Evolutionary conservation across 2,797 vertebrate species (phyloP), one percentile per base, ranked within the genome.

Genomic region (Nothura maculosa): DNA sequence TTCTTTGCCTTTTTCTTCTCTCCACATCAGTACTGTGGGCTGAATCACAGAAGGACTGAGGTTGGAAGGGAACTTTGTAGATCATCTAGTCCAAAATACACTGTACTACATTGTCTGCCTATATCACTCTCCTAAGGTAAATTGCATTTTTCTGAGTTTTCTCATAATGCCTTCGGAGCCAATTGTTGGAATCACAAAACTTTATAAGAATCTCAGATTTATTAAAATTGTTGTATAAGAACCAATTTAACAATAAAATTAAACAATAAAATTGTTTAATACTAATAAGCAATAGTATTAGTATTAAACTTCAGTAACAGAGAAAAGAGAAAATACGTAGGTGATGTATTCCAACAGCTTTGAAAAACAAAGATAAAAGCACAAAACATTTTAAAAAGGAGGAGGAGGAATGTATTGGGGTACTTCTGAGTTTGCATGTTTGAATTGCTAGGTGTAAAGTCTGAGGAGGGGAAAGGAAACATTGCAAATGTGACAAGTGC

Each of bases 301-400:
- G 14, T 17, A 75, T 45, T 50, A 40, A 45, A 80, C 42, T 64
- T 63, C 45, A 81, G 3, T 81, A 75, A 86, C 21, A 27, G 54
- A 78, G 60, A 76, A 66, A 67, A 74, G 17, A 60, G 48, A 70
- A 87, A 92, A 52, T 75, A 48, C 19, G 70, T 84, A 28, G 9
- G 12, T 7, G 40, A 11, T 36, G 8, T 9, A 68, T 21, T 7
- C 19, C 14, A 58, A 42, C 17, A 40, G 38, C 27, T 28, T 30
- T 28, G 40, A 28, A 63, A 63, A 63, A 18, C 38, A 43, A 5
- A 66, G 19, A 40, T 11, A 73, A 57, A 70, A 81, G 25, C 40
- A 45, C 13, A 89, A 92, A 80, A 67, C 30, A 27, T 17, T 25
- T 2, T 25, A 48, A 76, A 84, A 67, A 48, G 32, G 9, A 7